Evolutionary conservation across 2,888 invertebrate species (phyloP).

Genomic region (Heliconius ismenius): DNA sequence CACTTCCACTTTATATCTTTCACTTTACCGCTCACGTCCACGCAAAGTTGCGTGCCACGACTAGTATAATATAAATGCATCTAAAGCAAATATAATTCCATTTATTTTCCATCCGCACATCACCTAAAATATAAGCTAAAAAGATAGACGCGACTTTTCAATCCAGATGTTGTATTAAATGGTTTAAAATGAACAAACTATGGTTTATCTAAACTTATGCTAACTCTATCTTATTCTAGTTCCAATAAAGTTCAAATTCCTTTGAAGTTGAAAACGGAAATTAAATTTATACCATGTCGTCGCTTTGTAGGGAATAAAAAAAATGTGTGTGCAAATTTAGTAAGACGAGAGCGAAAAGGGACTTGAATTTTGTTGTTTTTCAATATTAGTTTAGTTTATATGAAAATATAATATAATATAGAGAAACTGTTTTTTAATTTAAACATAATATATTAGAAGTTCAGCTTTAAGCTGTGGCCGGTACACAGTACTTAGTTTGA

Average conservation of each 20-base stretch:
- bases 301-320: slow-evolving; percentile 38
- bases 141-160: slow-evolving; percentile 36
- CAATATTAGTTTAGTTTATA: slow-evolving; percentile 19
- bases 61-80: neutral
- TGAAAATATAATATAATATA: slow-evolving; percentile 30
- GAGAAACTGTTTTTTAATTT: neutral
- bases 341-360: slow-evolving; percentile 40
- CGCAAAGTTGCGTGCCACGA: neutral
- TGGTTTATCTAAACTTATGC: neutral
- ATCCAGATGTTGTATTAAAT: slow-evolving; percentile 20
- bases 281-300: slow-evolving; percentile 39
- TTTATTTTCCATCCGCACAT: slow-evolving; percentile 7
- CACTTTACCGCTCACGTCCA: neutral
- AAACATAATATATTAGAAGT: too few relatives aligned
- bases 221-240: neutral
- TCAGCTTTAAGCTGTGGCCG: too few relatives aligned
- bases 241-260: slow-evolving; percentile 43
- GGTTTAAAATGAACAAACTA: slow-evolving; percentile 15
- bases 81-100: neutral
- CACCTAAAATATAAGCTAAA: slow-evolving; percentile 18
- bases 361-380: slow-evolving; percentile 27
- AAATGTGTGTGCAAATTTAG: slow-evolving; percentile 66
- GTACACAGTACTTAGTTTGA: too few relatives aligned
- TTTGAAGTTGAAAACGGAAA: slow-evolving; percentile 18
- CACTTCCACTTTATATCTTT: too few relatives aligned